Evolutionary conservation across 2,888 invertebrate species (phyloP), one percentile per base, ranked within the genome.

Genomic region (Hypselothyrea guttata): DNA sequence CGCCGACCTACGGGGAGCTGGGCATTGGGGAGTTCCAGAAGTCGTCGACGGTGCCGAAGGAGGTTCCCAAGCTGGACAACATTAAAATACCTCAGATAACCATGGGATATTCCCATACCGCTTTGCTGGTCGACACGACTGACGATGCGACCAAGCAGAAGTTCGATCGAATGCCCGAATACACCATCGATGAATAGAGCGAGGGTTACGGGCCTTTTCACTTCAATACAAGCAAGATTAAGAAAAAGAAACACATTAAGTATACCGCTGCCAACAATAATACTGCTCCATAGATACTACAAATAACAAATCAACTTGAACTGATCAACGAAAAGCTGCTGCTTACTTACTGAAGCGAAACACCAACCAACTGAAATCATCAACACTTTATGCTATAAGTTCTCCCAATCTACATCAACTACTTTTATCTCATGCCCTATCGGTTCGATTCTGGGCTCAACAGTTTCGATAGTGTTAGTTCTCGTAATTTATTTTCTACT

Each of bases 1-100:
- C 96, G 34, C 98, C 98, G 0, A 97, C 97, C 2, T 98, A 94
- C 84, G 98, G 98, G 0, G 98, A 98, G 92, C 91, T 98, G 92
- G 97, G 97, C 62, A 94, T 96, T 63, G 98, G 98, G 0, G 97
- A 97, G 75, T 93, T 95, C 84, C 94, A 94, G 79, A 97, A 96
- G 87, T 97, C 97, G 0, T 95, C 96, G 1, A 94, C 97, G 1
- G 92, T 93, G 27, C 97, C 98, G 15, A 95, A 96, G 90, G 98
- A 98, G 91, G 96, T 97, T 75, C 92, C 92, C 45, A 93, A 93
- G 60, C 91, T 95, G 91, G 94, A 94, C 51, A 95, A 95, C 30
- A 91, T 95, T 59, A 94, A 94, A 90, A 93, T 96, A 68, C 92
- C 94, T 38, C 93, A 94, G 67, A 93, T 97, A 34, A 90, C 95